Conservation (phyloP, 2,797 vertebrate species). For the Ataeniobius toweri region DNA sequence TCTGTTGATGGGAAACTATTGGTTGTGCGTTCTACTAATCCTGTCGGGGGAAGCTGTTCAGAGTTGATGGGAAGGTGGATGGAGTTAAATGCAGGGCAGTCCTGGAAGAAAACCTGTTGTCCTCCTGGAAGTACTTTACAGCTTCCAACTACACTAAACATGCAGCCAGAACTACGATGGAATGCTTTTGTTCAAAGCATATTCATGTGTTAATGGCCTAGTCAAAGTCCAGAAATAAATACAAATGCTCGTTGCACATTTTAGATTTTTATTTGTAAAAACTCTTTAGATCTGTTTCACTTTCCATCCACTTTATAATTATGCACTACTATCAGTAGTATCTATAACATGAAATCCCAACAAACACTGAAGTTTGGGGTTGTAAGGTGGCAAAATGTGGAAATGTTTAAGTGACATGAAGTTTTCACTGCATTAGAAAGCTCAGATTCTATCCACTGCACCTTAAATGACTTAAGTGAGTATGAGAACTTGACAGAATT, state of each 20-base stretch:
- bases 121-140: too few relatives aligned
- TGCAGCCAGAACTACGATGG: too few relatives aligned
- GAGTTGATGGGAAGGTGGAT: too few relatives aligned
- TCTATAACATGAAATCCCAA: neutral
- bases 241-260: neutral
- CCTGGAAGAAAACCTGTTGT: too few relatives aligned
- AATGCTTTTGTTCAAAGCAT: too few relatives aligned
- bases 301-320: neutral
- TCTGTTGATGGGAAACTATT: too few relatives aligned
- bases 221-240: neutral
- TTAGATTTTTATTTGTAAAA: neutral
- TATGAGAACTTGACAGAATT: slow-evolving; percentile 19
- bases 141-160: neutral
- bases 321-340: neutral
- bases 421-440: neutral
- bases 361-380: neutral
- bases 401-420: neutral
- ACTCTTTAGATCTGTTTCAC: neutral
- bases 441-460: neutral
- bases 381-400: neutral
- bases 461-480: slow-evolving; percentile 4
- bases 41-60: too few relatives aligned
- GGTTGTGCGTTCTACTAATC: too few relatives aligned
- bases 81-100: too few relatives aligned
- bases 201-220: neutral